A percentile compares a stretch with the other conserved stretches of the same genome.
Conservation (phyloP, 2,797 vertebrate genomes). For the Aldrovandia affinis region DNA sequence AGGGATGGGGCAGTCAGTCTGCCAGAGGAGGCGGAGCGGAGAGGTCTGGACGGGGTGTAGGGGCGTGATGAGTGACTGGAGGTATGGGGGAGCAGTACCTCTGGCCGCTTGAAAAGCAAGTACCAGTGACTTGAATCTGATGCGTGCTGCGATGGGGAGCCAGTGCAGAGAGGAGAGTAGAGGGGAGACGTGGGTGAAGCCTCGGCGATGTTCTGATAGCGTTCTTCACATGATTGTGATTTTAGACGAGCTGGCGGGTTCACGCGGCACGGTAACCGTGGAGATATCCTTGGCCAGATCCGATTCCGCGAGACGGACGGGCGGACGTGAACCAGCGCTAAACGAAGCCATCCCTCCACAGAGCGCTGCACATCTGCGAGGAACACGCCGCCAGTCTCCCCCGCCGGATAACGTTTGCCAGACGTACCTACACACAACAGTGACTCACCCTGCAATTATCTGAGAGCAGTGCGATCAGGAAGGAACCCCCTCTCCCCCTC, state of each 20-base stretch:
- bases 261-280: background rate
- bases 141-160: too few species aligned
- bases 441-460: slow-evolving; percentile 63
- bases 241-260: background rate
- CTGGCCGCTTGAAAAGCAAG: too few species aligned
- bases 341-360: slow-evolving; percentile 23
- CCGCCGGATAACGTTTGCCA: slow-evolving; percentile 29
- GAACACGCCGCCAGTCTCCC: background rate
- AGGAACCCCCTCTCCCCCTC: slow-evolving; percentile 39
- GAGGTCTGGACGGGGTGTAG: too few species aligned
- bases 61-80: too few species aligned
- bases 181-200: too few species aligned
- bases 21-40: too few species aligned
- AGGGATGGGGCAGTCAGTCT: too few species aligned
- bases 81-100: too few species aligned
- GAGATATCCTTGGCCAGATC: background rate
- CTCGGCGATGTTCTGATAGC: background rate
- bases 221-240: background rate
- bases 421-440: slow-evolving; percentile 27
- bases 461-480: slow-evolving; percentile 42
- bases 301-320: background rate
- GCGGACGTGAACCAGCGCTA: background rate
- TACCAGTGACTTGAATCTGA: too few species aligned
- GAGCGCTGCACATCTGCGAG: slow-evolving; percentile 12
- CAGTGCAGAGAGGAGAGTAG: too few species aligned